phyloP scores from a whole-genome alignment of 53 echinoderm and acorn worm species.

The Glandiceps talaboti region DNA sequence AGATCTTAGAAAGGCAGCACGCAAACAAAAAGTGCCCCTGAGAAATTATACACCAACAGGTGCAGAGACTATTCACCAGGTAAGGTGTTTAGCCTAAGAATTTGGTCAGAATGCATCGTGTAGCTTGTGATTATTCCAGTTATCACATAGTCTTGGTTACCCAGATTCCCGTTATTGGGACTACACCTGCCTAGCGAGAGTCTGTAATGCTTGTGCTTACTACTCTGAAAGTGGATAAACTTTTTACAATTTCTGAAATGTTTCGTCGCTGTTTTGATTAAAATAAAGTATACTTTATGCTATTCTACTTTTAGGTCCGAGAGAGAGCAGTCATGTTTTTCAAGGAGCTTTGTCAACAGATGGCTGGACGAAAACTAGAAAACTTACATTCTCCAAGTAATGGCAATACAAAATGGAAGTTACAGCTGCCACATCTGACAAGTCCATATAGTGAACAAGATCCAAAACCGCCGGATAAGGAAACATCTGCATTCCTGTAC shows the following conservation, averaged over 20 bases:
- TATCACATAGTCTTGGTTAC: no score
- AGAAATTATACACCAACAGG: background rate
- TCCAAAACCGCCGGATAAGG: background rate
- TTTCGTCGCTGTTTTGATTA: no score
- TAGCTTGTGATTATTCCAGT: no score
- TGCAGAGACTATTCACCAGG: background rate
- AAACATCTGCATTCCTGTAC: background rate
- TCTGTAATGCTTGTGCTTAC: no score
- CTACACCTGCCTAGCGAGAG: no score
- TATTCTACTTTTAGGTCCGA: constrained; percentile 12
- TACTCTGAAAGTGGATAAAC: no score
- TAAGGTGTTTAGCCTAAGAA: background rate
- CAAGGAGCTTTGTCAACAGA: constrained; percentile 36
- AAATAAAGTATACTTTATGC: no score
- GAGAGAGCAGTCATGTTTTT: constrained; percentile 29
- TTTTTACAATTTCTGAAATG: no score
- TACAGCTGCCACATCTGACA: background rate
- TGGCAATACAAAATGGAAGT: background rate
- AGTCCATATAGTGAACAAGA: background rate
- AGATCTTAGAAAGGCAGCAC: background rate
- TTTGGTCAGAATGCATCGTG: no score
- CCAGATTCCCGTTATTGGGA: no score
- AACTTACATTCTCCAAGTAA: background rate
- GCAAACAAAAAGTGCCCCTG: background rate
- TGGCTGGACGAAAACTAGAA: background rate